Base-by-base conservation (phyloP, 2,888 invertebrate genomes). In the Polydrusus pterygomalis region DNA sequence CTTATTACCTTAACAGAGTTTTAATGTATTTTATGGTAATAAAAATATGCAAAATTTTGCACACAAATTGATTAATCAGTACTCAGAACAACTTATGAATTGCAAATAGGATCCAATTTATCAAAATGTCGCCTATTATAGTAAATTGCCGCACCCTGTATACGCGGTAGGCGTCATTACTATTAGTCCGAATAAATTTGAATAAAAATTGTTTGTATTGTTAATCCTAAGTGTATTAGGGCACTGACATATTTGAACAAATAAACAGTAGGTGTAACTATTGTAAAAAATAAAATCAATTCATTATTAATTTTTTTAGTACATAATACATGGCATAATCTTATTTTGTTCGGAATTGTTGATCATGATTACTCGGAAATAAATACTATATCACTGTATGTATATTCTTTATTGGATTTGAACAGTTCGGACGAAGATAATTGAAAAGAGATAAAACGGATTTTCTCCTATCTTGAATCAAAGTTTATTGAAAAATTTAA, bases 171-270 rank as follows among this genome's bases (percentile, higher is more conserved):
- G 73, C 67, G 73, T 73, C 69, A 58, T 58, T 69, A 45, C 13
- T 67, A 73, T 68, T 73, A 58, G 56, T 68, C 30, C 60, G 73
- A 68, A 73, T 73, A 68, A 73, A 73, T 73, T 73, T 73, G 58
- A 73, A 73, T 73, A 73, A 60, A 73, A 73, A 70, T 70, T 73
- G 56, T 62, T 45, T 60, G 49, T 68, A 73, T 68, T 67, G 68
- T 68, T 73, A 68, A 73, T 73, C 58, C 17, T 49, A 45, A 60
- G 20, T 73, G 62, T 70, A 70, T 70, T 68, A 62, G 54, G 68
- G 62, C 68, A 73, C 49, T 73, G 73, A 49, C 68, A 68, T 73
- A 73, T 68, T 25, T 73, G 40, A 68, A 73, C 63, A 68, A 73
- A 67, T 45, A 45, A n/a, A 49, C 45, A 38, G 73, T 73, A 73